These are phyloP conservation scores for Asbolus verrucosus DNA, from an alignment of 1,140 invertebrate genomes.

Conservation along the genomic window DNA sequence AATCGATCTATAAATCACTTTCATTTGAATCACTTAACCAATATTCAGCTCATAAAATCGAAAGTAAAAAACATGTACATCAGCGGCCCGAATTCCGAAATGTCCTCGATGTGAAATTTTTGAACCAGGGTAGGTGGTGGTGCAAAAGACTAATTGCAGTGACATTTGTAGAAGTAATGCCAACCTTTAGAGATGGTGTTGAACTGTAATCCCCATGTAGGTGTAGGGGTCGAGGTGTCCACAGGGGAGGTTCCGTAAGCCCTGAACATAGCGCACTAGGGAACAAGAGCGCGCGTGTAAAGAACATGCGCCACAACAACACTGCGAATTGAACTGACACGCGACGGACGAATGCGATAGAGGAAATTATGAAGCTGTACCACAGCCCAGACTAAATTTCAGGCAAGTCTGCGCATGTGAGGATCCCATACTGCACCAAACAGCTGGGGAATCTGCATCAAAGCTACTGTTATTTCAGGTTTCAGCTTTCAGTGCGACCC, in stretches of 20 bases:
- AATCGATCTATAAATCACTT: slow-evolving; percentile 22
- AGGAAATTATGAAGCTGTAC: slow-evolving; percentile 43
- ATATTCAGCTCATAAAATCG: not conserved
- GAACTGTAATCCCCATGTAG: slow-evolving; percentile 57
- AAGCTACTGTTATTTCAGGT: slow-evolving; percentile 37
- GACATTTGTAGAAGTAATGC: slow-evolving; percentile 24
- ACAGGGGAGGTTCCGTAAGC: slow-evolving; percentile 61
- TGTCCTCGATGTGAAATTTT: not conserved
- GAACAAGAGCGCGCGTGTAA: slow-evolving; percentile 35
- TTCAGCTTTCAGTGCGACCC: slow-evolving; percentile 11
- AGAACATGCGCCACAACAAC: slow-evolving; percentile 21
- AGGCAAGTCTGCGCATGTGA: slow-evolving; percentile 31
- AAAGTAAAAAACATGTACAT: not conserved
- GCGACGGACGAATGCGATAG: slow-evolving; percentile 38
- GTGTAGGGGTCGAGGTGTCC: slow-evolving; percentile 54
- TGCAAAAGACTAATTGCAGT: not conserved
- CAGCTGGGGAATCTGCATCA: slow-evolving; percentile 48
- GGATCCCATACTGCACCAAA: slow-evolving; percentile 55
- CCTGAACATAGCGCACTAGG: slow-evolving; percentile 59
- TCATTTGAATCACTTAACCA: slow-evolving; percentile 8
- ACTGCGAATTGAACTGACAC: slow-evolving; percentile 39
- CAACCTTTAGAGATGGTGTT: slow-evolving; percentile 52
- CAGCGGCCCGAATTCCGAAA: too few species aligned
- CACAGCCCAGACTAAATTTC: slow-evolving; percentile 33
- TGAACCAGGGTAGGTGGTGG: not conserved